Evolutionary conservation across 2,888 invertebrate genomes (phyloP).

Genomic region (Diachrysia chrysitis): DNA sequence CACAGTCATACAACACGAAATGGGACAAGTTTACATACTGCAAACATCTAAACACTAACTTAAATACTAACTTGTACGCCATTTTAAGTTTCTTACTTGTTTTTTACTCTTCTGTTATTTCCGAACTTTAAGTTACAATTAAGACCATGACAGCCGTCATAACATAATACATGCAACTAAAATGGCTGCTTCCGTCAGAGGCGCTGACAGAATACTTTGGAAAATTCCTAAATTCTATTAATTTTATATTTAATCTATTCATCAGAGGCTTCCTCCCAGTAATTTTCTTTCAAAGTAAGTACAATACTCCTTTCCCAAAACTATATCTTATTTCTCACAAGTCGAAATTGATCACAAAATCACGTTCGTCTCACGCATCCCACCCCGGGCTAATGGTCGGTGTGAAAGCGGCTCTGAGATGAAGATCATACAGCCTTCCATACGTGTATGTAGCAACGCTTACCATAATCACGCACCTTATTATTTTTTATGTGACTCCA

Average conservation of each 20-base stretch:
- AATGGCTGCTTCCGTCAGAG: too few species aligned
- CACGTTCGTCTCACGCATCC: conserved; percentile 64
- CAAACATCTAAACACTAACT: not conserved
- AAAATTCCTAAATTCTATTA: too few species aligned
- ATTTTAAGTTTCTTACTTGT: too few species aligned
- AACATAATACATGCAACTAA: too few species aligned
- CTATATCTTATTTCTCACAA: conserved; percentile 24
- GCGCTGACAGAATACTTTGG: too few species aligned
- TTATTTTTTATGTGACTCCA: conserved; percentile 86
- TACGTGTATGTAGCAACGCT: conserved; percentile 62
- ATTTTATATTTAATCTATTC: too few species aligned
- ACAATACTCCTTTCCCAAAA: conserved; percentile 14
- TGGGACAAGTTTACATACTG: conserved; percentile 4
- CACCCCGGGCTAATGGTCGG: conserved; percentile 69
- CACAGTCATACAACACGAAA: not conserved
- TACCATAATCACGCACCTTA: conserved; percentile 81
- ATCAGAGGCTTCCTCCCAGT: too few species aligned
- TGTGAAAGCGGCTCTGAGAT: conserved; percentile 77
- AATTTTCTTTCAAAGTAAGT: too few species aligned
- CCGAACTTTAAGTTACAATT: too few species aligned
- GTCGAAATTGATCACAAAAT: conserved; percentile 63
- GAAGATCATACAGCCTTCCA: conserved; percentile 72
- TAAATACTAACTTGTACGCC: not conserved
- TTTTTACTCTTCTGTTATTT: too few species aligned
- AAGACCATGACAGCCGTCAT: too few species aligned